phyloP scores from a whole-genome alignment of 2,888 invertebrate species.

The Zhuqinia jingwanae region DNA sequence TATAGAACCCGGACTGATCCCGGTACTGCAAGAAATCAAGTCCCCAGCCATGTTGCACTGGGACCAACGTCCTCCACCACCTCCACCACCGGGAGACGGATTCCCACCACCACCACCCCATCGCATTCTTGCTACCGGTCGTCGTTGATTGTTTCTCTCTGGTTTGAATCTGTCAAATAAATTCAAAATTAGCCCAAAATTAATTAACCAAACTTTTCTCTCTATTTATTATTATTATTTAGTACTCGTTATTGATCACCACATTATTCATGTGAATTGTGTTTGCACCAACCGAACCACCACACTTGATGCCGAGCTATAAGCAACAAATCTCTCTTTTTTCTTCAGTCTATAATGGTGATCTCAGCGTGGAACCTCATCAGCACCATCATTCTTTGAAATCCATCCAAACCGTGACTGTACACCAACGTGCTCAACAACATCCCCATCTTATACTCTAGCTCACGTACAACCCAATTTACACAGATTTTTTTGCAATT shows the following conservation, averaged over 20 bases:
- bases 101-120: slow-evolving; percentile 71
- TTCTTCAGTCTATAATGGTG: too few relatives aligned
- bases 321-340: slow-evolving; percentile 7
- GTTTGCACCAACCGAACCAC: slow-evolving; percentile 24
- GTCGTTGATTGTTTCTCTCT: slow-evolving; percentile 76
- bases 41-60: slow-evolving; percentile 77
- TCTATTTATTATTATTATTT: too few relatives aligned
- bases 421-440: too few relatives aligned
- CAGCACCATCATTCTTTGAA: too few relatives aligned
- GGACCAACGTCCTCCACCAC: slow-evolving; percentile 17
- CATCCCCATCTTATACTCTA: too few relatives aligned
- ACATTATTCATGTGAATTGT: too few relatives aligned
- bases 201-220: too few relatives aligned
- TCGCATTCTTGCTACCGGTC: slow-evolving; percentile 77
- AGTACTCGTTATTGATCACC: too few relatives aligned
- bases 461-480: slow-evolving; percentile 70
- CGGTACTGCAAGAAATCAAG: slow-evolving; percentile 76
- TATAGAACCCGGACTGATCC: slow-evolving; percentile 48
- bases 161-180: slow-evolving; percentile 79
- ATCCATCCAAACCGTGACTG: too few relatives aligned
- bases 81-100: background rate
- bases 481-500: background rate
- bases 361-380: too few relatives aligned
- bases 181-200: too few relatives aligned
- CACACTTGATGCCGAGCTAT: slow-evolving; percentile 63